Conservation (phyloP, 2,113 vertebrate genomes). For the Tympanuchus pallidicinctus region DNA sequence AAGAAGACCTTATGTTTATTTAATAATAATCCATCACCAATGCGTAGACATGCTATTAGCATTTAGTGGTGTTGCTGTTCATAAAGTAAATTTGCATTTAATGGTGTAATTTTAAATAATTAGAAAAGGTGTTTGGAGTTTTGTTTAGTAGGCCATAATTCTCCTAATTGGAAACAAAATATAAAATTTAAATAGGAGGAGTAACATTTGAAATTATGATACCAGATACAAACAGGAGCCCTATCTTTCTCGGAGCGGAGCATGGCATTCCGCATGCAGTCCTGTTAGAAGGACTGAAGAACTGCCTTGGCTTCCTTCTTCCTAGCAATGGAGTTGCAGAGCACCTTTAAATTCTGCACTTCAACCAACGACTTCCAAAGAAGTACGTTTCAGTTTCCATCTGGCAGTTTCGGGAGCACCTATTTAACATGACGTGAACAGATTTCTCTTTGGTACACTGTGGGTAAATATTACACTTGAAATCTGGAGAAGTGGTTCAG, state of each 20-base stretch:
- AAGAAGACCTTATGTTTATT: conserved; percentile 52
- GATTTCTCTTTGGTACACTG: conserved; percentile 19
- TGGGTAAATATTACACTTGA: not conserved
- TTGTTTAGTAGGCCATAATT: conserved; percentile 44
- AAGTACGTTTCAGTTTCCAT: not conserved
- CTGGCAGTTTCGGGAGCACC: conserved; percentile 37
- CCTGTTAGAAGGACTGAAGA: not conserved
- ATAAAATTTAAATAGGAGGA: conserved; percentile 42
- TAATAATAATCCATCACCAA: conserved; percentile 36
- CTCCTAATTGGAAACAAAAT: conserved; percentile 54
- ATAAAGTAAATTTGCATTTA: conserved; percentile 49
- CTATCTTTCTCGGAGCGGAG: not conserved
- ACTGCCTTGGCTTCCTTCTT: not conserved
- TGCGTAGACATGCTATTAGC: conserved; percentile 7
- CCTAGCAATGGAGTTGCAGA: not conserved
- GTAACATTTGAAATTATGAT: conserved; percentile 25
- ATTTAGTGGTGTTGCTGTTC: conserved; percentile 8
- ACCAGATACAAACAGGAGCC: not conserved
- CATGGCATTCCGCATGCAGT: not conserved
- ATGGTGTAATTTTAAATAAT: conserved; percentile 43
- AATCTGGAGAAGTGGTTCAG: not conserved
- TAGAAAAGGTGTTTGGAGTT: conserved; percentile 42
- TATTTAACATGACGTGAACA: conserved; percentile 9
- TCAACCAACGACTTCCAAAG: conserved; percentile 16
- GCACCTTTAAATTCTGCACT: conserved; percentile 16